phyloP scores from a whole-genome alignment of 1,140 invertebrate genomes.

The Rhyacophila brunnea region DNA sequence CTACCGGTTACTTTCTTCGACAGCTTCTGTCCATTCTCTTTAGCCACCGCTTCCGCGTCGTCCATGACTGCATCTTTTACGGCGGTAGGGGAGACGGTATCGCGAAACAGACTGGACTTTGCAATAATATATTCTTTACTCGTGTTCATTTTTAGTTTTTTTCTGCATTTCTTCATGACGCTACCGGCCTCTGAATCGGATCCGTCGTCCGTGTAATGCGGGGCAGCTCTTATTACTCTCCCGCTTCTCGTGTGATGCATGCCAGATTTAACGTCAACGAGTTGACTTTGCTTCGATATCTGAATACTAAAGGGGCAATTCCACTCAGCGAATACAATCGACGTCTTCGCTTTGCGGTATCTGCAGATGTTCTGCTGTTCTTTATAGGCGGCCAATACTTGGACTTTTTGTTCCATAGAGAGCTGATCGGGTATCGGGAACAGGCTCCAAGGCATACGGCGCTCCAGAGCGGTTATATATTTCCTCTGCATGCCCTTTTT shows the following conservation, averaged over 20 bases:
- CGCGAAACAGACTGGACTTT: slow-evolving; percentile 20
- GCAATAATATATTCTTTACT: slow-evolving; percentile 22
- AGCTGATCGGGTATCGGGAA: slow-evolving; percentile 38
- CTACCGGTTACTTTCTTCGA: not conserved
- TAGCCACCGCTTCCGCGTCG: not conserved
- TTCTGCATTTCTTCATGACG: slow-evolving; percentile 13
- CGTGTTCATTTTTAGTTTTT: slow-evolving; percentile 18
- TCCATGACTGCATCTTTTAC: not conserved
- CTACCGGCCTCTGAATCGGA: slow-evolving; percentile 12
- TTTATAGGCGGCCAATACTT: slow-evolving; percentile 23
- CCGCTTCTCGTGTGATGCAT: slow-evolving; percentile 28
- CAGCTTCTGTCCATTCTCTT: not conserved
- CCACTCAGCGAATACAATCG: slow-evolving; percentile 28
- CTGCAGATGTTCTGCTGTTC: slow-evolving; percentile 24
- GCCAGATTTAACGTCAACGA: slow-evolving; percentile 7
- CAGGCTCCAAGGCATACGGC: slow-evolving; percentile 52
- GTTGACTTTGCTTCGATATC: slow-evolving; percentile 12
- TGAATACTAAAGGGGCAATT: slow-evolving; percentile 18
- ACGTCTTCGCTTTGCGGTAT: slow-evolving; percentile 24
- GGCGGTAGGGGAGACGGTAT: not conserved
- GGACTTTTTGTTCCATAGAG: slow-evolving; percentile 20
- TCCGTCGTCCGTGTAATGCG: slow-evolving; percentile 27
- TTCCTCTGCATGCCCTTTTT: slow-evolving; percentile 42
- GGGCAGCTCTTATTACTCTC: slow-evolving; percentile 15
- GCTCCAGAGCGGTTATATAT: slow-evolving; percentile 47